Evolutionary conservation across 2,797 vertebrate species (phyloP).

Genomic region (Clarias fuscus): DNA sequence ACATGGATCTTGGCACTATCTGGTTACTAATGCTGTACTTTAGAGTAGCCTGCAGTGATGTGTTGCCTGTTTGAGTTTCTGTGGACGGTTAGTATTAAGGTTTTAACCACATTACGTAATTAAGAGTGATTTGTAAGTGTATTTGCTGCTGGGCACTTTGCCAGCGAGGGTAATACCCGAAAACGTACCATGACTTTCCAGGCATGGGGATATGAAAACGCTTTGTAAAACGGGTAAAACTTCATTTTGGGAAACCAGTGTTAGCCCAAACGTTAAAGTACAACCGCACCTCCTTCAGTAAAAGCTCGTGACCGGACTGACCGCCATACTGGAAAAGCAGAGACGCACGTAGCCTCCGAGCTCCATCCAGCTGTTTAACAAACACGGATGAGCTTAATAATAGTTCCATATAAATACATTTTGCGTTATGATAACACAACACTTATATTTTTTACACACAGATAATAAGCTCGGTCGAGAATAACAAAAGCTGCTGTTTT

Average conservation of each 20-base stretch:
- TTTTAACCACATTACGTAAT: conserved; percentile 27
- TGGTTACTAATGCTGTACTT: neutral
- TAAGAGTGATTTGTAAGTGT: conserved; percentile 20
- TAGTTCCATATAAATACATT: neutral
- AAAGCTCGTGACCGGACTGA: neutral
- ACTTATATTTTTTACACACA: neutral
- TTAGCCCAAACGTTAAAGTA: neutral
- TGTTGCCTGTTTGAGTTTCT: neutral
- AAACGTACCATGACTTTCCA: neutral
- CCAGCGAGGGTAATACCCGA: neutral
- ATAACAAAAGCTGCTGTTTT: neutral
- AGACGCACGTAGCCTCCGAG: conserved; percentile 35
- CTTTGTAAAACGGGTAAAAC: neutral
- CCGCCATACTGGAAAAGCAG: conserved; percentile 30
- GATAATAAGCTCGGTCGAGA: neutral
- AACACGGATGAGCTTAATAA: neutral
- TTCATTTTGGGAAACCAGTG: neutral
- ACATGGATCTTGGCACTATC: neutral
- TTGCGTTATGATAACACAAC: neutral
- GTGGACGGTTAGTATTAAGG: neutral
- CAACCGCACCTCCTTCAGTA: neutral
- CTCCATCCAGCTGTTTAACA: neutral
- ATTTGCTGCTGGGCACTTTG: neutral
- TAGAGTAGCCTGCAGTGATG: neutral
- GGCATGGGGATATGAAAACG: neutral